These are phyloP conservation scores for Tachina fera DNA, from an alignment of 2,888 invertebrate species.

Conservation along the genomic window DNA sequence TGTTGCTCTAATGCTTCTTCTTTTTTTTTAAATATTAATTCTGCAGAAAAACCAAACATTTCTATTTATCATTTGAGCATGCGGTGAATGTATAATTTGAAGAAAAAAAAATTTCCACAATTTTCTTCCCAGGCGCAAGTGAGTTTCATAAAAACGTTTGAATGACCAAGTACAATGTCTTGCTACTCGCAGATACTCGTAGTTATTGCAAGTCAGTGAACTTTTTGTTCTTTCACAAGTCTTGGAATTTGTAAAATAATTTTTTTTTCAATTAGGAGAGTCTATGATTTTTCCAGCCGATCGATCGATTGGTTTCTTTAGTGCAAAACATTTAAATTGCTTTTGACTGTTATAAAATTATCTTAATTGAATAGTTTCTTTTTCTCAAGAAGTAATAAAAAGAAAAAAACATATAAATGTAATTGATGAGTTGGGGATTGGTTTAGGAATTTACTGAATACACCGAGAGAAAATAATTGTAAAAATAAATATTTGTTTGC, in stretches of 20 bases:
- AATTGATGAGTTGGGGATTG: conserved; percentile 50
- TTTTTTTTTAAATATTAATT: conserved; percentile 6
- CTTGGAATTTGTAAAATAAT: conserved; percentile 13
- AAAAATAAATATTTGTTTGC: not conserved
- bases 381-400: conserved; percentile 13
- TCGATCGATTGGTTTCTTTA: conserved; percentile 23
- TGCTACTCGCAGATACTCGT: not conserved
- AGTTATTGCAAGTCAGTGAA: conserved; percentile 52
- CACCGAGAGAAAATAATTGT: conserved; percentile 35
- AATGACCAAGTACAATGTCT: not conserved
- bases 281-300: conserved; percentile 4
- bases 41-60: conserved; percentile 52
- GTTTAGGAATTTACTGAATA: conserved; percentile 4
- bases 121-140: conserved; percentile 22
- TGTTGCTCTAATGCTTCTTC: conserved; percentile 8
- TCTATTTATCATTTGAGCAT: conserved; percentile 53
- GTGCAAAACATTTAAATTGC: conserved; percentile 43
- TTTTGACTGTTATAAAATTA: conserved; percentile 55
- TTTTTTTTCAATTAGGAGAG: conserved; percentile 28
- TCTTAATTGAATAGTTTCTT: conserved; percentile 56
- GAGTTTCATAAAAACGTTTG: conserved; percentile 11
- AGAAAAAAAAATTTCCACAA: conserved; percentile 25
- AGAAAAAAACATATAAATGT: conserved; percentile 6
- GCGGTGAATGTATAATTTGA: conserved; percentile 55
- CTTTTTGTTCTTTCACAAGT: conserved; percentile 27